A percentile compares a stretch with the other conserved stretches of the same genome.
phyloP scores from a whole-genome alignment of 2,797 vertebrate species.

The Cygnus olor region DNA sequence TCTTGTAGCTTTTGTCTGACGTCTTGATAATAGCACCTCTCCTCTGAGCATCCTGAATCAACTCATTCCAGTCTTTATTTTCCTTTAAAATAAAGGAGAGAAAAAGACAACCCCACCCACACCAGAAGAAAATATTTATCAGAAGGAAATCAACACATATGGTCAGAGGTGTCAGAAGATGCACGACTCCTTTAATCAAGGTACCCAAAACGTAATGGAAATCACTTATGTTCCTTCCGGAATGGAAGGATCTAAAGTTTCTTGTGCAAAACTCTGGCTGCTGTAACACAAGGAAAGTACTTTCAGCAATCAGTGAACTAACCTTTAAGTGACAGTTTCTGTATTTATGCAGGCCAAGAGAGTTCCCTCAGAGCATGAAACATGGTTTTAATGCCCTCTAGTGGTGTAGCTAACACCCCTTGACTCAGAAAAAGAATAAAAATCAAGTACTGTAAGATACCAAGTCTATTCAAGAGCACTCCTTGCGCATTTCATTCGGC shows the following conservation, averaged over 20 bases:
- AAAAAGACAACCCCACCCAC: background rate
- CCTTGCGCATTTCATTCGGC: background rate
- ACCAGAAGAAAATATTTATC: background rate
- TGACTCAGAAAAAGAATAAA: background rate
- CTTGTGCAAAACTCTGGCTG: conserved; percentile 42
- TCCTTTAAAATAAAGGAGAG: conserved; percentile 67
- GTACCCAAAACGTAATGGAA: conserved; percentile 42
- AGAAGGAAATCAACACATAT: background rate
- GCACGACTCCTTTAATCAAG: background rate
- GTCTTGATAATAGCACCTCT: conserved; percentile 82
- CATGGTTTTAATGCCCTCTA: conserved; percentile 24
- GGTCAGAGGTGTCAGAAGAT: background rate
- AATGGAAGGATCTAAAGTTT: conserved; percentile 51
- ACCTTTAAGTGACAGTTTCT: background rate
- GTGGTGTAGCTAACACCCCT: background rate
- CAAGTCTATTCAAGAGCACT: background rate
- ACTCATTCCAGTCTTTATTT: conserved; percentile 83
- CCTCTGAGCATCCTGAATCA: conserved; percentile 84
- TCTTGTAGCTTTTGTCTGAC: conserved; percentile 70
- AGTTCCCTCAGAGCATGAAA: background rate
- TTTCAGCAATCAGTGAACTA: background rate
- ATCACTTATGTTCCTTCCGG: conserved; percentile 40
- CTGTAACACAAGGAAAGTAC: conserved; percentile 54
- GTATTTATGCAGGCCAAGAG: background rate
- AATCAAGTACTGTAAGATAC: accelerated